A percentile compares a stretch with the other conserved stretches of the same genome.
Conservation (phyloP, 1,140 invertebrate species). For the Archivesica marissinica region DNA sequence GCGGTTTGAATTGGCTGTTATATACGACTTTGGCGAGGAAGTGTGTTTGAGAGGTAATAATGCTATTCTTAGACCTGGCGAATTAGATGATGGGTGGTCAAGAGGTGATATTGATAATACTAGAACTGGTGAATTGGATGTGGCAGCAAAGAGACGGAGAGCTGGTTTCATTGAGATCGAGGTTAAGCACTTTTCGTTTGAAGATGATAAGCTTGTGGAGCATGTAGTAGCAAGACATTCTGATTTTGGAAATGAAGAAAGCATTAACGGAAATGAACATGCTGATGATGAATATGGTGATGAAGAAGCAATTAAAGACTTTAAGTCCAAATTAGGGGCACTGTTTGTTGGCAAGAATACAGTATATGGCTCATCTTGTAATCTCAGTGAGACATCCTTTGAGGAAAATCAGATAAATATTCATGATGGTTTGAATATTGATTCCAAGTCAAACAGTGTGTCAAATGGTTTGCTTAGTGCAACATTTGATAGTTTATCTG, state of each 20-base stretch:
- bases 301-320: background rate
- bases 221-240: background rate
- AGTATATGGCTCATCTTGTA: background rate
- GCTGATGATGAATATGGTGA: background rate
- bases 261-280: background rate
- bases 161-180: conserved; percentile 26
- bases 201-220: background rate
- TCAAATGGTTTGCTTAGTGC: conserved; percentile 4
- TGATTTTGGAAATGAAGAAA: background rate
- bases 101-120: background rate
- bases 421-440: background rate
- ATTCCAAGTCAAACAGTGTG: background rate
- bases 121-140: background rate
- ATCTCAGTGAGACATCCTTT: background rate
- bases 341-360: background rate
- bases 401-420: background rate
- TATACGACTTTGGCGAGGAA: background rate
- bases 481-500: conserved; percentile 44
- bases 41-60: background rate
- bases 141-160: background rate
- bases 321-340: background rate
- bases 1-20: background rate
- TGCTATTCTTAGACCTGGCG: too few species aligned
- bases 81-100: too few species aligned
- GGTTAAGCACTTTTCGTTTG: conserved; percentile 7